A percentile compares a stretch with the other conserved stretches of the same genome.
phyloP scores from a whole-genome alignment of 2,797 vertebrate genomes.

The Melanitta fusca region DNA sequence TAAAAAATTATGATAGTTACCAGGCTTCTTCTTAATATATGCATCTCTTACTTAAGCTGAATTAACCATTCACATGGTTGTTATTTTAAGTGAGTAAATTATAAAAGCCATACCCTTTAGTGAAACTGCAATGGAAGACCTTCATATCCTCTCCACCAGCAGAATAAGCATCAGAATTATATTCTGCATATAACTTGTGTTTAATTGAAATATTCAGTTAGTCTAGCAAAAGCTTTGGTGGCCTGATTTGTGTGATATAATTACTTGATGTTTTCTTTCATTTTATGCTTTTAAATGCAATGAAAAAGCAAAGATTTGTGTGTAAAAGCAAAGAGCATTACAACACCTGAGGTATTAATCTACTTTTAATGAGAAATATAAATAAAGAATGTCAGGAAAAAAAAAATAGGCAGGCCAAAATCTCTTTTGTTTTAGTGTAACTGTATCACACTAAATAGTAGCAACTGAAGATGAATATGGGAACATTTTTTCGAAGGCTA shows the following conservation, averaged over 20 bases:
- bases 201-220: slow-evolving; percentile 23
- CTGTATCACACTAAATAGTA: neutral
- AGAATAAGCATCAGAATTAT: neutral
- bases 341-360: neutral
- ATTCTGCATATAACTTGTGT: neutral
- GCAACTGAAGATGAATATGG: neutral
- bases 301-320: neutral
- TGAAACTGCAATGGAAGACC: neutral
- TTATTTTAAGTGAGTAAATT: neutral
- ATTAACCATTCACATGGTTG: neutral
- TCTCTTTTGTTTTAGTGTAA: neutral
- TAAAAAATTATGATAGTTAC: neutral
- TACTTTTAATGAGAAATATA: neutral
- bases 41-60: neutral
- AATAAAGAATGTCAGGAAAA: neutral
- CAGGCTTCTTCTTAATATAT: neutral
- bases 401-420: neutral
- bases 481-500: neutral
- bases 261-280: slow-evolving; percentile 8
- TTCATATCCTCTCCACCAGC: neutral
- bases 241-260: slow-evolving; percentile 8
- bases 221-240: neutral
- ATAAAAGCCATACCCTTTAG: neutral
- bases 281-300: slow-evolving; percentile 31
- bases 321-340: neutral